phyloP scores from a whole-genome alignment of 1,140 invertebrate species.

The Hycleus phaleratus region DNA sequence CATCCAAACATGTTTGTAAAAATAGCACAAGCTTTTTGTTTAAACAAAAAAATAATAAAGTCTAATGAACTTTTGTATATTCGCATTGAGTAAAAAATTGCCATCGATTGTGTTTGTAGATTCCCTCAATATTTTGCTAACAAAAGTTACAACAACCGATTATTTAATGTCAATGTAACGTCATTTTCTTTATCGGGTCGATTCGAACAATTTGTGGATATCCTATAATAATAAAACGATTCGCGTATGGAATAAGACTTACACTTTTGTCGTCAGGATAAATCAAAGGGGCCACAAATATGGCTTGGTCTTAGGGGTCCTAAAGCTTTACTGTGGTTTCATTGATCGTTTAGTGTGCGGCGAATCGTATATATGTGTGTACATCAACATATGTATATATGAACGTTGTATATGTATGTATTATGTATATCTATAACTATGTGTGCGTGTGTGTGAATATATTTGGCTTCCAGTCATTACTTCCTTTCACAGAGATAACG shows the following conservation, averaged over 20 bases:
- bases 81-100: no score
- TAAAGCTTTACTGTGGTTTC: conserved; percentile 14
- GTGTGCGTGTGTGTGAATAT: neutral
- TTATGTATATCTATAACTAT: neutral
- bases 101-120: no score
- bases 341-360: conserved; percentile 15
- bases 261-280: conserved; percentile 18
- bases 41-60: no score
- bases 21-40: no score
- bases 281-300: conserved; percentile 18
- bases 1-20: no score
- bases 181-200: conserved; percentile 16
- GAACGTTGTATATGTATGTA: neutral
- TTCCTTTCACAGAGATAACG: neutral
- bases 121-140: neutral
- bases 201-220: conserved; percentile 19
- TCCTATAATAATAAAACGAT: conserved; percentile 18
- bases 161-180: conserved; percentile 14
- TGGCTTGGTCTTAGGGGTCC: conserved; percentile 2
- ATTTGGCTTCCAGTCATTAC: neutral
- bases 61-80: no score
- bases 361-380: conserved; percentile 10
- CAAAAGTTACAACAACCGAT: conserved; percentile 9
- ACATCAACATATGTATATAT: neutral
- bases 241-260: conserved; percentile 15